Evolutionary conservation across 1,140 invertebrate species (phyloP), one percentile per base, ranked within the genome.

Genomic region (Pantala flavescens): DNA sequence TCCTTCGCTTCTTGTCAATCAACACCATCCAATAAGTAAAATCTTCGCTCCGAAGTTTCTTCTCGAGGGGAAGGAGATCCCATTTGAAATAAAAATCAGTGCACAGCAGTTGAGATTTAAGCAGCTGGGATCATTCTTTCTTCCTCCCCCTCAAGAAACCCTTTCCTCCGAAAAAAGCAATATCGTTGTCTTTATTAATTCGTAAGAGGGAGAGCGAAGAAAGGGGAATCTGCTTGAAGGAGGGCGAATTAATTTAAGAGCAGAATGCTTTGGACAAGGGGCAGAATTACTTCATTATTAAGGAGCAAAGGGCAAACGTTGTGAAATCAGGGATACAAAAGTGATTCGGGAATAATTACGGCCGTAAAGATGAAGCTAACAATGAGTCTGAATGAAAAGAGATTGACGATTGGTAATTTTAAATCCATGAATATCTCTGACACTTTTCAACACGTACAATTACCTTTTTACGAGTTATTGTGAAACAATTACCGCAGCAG

Each of bases 111-210:
- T 63, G 1, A 19, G n/a, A 21, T 21, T 21, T 21, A 3, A 21
- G 49, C 49, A 63, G 49, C 49, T 63, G 49, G 49, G 49, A 63
- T 63, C 49, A 63, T 63, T 63, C 14, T 63, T 63, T 63, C 49
- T 63, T 21, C 49, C 49, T 7, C n/a, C 49, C 49, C 5, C 49
- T 36, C 28, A 5, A 5, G 28, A 9, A 36, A 36, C 3, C 9
- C 12, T 63, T 12, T 12, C 49, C 12, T 1, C 49, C 49, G 49
- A 63, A 21, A 63, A 63, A 63, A 21, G 49, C 49, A 63, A 63
- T 63, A 63, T 63, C 49, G 49, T 63, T 63, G 49, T 63, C 49
- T 63, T 63, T 63, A 63, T 63, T 63, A 63, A 63, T 63, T 63
- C 49, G 49, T 1, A 21, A 63, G n/a, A 14, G 49, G 49, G 49